A percentile compares a stretch with the other conserved stretches of the same genome.
These are phyloP conservation scores for Drosophila siamana DNA, from an alignment of 2,888 invertebrate species.

Conservation along the genomic window DNA sequence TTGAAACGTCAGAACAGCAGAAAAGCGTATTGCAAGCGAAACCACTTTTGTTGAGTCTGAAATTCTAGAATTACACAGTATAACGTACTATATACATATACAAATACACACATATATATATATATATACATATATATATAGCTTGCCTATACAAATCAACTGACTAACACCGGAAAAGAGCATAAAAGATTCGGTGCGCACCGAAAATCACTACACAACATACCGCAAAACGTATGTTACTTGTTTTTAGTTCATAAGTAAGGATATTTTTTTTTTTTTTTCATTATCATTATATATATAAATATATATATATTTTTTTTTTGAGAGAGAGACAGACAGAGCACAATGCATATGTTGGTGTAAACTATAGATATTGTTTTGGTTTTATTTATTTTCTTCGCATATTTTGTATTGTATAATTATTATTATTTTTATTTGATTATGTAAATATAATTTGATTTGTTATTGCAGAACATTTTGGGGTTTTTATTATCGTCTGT, in stretches of 20 bases:
- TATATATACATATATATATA: conserved; percentile 4
- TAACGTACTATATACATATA: conserved; percentile 1
- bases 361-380: conserved; percentile 22
- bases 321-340: too few relatives aligned
- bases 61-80: conserved; percentile 19
- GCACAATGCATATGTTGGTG: conserved; percentile 7
- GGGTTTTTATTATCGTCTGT: conserved; percentile 18
- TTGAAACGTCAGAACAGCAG: not conserved
- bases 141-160: conserved; percentile 23
- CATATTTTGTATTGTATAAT: conserved; percentile 11
- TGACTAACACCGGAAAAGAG: conserved; percentile 53
- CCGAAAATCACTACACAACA: conserved; percentile 37
- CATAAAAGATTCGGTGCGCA: conserved; percentile 49
- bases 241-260: conserved; percentile 34
- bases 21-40: not conserved
- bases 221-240: conserved; percentile 12
- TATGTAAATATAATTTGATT: conserved; percentile 77
- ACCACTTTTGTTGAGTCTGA: conserved; percentile 48
- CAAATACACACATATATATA: conserved; percentile 1
- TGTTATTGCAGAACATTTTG: conserved; percentile 65
- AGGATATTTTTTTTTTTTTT: conserved; percentile 6
- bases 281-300: too few relatives aligned
- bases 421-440: conserved; percentile 52
- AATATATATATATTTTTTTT: too few relatives aligned
- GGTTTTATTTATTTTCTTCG: conserved; percentile 12